Conservation (phyloP, 2,888 invertebrate genomes). For the Gryllus longicercus region DNA sequence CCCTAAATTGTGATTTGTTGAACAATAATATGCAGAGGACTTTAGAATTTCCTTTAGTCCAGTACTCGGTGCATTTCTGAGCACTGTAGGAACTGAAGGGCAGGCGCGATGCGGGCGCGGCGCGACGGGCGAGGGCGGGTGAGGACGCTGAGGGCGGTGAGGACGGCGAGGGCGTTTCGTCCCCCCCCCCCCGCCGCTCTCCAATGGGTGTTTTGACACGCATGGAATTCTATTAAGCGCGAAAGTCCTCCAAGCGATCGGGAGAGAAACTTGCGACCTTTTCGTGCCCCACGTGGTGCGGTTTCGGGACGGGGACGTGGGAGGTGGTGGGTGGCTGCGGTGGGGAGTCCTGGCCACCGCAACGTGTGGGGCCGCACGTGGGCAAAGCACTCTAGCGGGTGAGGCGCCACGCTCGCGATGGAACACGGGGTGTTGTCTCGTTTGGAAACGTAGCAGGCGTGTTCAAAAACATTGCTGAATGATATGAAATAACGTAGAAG, state of each 20-base stretch:
- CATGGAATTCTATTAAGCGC: constrained; percentile 1
- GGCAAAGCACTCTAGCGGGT: background rate
- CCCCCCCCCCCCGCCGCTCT: too few relatives aligned
- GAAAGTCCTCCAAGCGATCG: background rate
- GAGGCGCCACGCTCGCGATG: background rate
- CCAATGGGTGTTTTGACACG: background rate
- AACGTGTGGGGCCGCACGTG: background rate
- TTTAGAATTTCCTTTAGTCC: too few relatives aligned
- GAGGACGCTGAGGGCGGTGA: background rate
- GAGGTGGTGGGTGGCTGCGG: background rate
- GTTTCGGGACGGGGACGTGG: background rate
- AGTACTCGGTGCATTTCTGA: too few relatives aligned
- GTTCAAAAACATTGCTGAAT: too few relatives aligned
- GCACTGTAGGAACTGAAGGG: too few relatives aligned
- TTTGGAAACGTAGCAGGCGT: too few relatives aligned
- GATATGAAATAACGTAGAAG: too few relatives aligned
- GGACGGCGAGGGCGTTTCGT: background rate
- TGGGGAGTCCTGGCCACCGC: background rate
- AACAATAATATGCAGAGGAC: too few relatives aligned
- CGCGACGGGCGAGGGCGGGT: background rate
- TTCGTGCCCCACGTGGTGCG: constrained; percentile 2
- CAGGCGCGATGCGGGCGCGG: too few relatives aligned
- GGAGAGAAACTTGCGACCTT: constrained; percentile 25
- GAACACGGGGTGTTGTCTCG: too few relatives aligned
- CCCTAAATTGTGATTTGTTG: too few relatives aligned